A percentile compares a stretch with the other conserved stretches of the same genome.
Conservation (phyloP, 2,888 invertebrate genomes). For the Tipula lateralis region DNA sequence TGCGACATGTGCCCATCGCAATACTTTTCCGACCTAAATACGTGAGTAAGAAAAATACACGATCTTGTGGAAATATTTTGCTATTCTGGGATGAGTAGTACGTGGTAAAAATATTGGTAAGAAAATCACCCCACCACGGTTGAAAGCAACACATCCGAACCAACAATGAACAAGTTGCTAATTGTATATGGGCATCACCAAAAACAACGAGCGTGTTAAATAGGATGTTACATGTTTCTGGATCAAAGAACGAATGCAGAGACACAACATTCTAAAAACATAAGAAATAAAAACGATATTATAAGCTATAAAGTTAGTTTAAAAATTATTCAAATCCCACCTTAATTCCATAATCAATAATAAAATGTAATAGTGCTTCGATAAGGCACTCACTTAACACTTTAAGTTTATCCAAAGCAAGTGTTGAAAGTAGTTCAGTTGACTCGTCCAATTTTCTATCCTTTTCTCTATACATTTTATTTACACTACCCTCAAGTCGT, state of each 20-base stretch:
- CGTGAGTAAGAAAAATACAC: slow-evolving; percentile 79
- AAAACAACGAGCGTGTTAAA: slow-evolving; percentile 71
- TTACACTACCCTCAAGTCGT: slow-evolving; percentile 59
- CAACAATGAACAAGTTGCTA: slow-evolving; percentile 71
- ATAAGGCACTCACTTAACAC: slow-evolving; percentile 76
- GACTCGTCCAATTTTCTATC: slow-evolving; percentile 39
- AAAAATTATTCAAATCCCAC: slow-evolving; percentile 34
- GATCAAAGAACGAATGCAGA: slow-evolving; percentile 47
- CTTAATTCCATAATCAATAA: slow-evolving; percentile 56
- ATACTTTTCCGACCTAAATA: slow-evolving; percentile 81
- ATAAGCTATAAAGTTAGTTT: slow-evolving; percentile 5
- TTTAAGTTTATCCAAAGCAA: slow-evolving; percentile 78
- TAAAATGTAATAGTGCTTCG: slow-evolving; percentile 71
- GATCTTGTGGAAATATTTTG: slow-evolving; percentile 78
- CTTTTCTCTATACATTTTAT: not conserved
- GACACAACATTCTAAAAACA: slow-evolving; percentile 43
- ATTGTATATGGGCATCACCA: slow-evolving; percentile 72
- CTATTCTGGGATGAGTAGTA: slow-evolving; percentile 76
- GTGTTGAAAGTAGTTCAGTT: slow-evolving; percentile 53
- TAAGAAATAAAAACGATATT: slow-evolving; percentile 30
- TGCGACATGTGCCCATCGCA: slow-evolving; percentile 56
- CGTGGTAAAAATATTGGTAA: slow-evolving; percentile 74
- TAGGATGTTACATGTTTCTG: slow-evolving; percentile 56
- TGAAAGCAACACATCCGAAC: slow-evolving; percentile 68
- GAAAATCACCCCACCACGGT: slow-evolving; percentile 85